Conservation (phyloP, 2,888 invertebrate species). For the Spodoptera littoralis region DNA sequence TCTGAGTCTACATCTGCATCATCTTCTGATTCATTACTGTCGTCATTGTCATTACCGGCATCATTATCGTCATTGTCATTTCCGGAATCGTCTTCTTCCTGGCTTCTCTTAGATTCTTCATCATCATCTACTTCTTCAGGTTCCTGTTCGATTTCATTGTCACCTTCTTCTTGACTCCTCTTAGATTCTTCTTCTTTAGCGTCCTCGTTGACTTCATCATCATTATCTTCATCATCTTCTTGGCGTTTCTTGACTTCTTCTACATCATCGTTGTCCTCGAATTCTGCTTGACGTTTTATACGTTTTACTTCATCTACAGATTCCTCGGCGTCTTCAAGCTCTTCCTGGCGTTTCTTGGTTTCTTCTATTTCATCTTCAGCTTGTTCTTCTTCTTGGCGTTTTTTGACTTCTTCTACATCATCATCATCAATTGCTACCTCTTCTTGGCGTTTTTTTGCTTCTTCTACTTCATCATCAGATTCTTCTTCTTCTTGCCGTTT, state of each 20-base stretch:
- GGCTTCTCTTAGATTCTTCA: constrained; percentile 30
- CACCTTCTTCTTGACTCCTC: constrained; percentile 17
- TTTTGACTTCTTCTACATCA: constrained; percentile 21
- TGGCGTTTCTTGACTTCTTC: constrained; percentile 7
- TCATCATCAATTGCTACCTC: constrained; percentile 11
- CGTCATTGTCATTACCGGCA: constrained; percentile 28
- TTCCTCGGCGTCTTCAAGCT: background rate
- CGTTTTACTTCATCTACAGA: constrained; percentile 15
- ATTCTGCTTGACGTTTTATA: constrained; percentile 34
- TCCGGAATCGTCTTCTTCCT: constrained; percentile 35
- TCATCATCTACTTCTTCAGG: constrained; percentile 6
- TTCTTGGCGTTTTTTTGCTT: constrained; percentile 26
- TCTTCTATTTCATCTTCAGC: constrained; percentile 21
- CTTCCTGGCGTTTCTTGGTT: constrained; percentile 20
- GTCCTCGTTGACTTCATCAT: background rate
- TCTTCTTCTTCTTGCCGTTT: constrained; percentile 26
- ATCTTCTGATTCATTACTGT: constrained; percentile 25
- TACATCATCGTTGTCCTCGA: constrained; percentile 4
- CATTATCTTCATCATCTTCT: constrained; percentile 16
- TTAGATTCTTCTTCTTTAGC: constrained; percentile 3
- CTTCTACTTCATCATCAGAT: constrained; percentile 22
- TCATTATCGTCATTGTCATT: constrained; percentile 19
- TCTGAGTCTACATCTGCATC: constrained; percentile 27
- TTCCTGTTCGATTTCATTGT: constrained; percentile 5
- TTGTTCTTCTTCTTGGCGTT: constrained; percentile 29